Percentiles rank a stretch among this genome's conserved stretches.
Evolutionary conservation across 2,888 invertebrate species (phyloP).

Genomic region (Hyposoter dolosus): DNA sequence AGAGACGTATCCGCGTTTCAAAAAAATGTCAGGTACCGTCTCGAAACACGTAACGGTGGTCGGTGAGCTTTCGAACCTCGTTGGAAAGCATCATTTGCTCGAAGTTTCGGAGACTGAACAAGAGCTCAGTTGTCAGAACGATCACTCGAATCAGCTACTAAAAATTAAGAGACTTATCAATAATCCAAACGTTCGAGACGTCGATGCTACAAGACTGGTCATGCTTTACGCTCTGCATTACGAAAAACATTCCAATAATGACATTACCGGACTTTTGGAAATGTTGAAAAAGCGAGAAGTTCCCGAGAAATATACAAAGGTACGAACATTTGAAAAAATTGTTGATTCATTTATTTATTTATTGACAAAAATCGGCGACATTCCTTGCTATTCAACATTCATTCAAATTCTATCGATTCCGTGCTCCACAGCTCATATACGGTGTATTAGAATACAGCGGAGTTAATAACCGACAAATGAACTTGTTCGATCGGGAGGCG

Average conservation of each 20-base stretch:
- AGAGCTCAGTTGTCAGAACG: slow-evolving; percentile 95
- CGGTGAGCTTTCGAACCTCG: slow-evolving; percentile 95
- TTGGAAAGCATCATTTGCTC: slow-evolving; percentile 91
- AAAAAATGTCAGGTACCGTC: slow-evolving; percentile 98
- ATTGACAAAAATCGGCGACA: too few relatives aligned
- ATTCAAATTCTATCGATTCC: not conserved
- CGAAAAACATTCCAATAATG: slow-evolving; percentile 95
- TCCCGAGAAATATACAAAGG: slow-evolving; percentile 86
- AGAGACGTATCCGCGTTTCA: slow-evolving; percentile 99
- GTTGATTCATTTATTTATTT: too few relatives aligned
- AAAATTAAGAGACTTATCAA: slow-evolving; percentile 92
- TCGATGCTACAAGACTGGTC: slow-evolving; percentile 95
- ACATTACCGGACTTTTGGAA: slow-evolving; percentile 91
- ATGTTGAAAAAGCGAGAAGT: slow-evolving; percentile 90
- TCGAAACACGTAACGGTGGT: slow-evolving; percentile 99
- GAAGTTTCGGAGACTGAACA: slow-evolving; percentile 98
- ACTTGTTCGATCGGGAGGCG: slow-evolving; percentile 93
- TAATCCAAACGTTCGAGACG: slow-evolving; percentile 89
- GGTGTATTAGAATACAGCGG: slow-evolving; percentile 94
- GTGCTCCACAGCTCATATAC: slow-evolving; percentile 86
- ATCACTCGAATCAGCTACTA: slow-evolving; percentile 89
- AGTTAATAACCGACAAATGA: slow-evolving; percentile 91
- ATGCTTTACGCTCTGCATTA: slow-evolving; percentile 97
- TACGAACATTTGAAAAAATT: slow-evolving; percentile 64
- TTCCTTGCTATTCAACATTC: not conserved